A percentile compares a stretch with the other conserved stretches of the same genome.
These are phyloP conservation scores for Pseudococcus viburni DNA, from an alignment of 2,888 invertebrate genomes.

Conservation along the genomic window DNA sequence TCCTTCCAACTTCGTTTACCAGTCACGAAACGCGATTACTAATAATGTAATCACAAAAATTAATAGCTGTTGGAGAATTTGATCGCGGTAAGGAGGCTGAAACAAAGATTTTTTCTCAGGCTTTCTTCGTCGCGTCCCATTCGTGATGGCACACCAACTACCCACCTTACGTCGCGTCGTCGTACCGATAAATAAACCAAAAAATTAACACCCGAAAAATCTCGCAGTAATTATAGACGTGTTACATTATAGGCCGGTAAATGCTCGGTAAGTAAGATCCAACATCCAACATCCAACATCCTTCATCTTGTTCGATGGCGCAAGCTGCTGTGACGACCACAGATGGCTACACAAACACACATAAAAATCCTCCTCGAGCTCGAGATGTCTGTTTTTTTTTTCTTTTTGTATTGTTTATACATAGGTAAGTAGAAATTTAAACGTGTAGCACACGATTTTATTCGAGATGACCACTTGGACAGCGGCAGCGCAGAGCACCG, in stretches of 20 bases:
- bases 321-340: neutral
- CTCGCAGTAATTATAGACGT: neutral
- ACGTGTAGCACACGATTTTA: constrained; percentile 25
- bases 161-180: neutral
- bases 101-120: constrained; percentile 35
- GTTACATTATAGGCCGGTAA: neutral
- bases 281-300: too few species aligned
- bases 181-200: constrained; percentile 2
- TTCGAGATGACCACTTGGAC: constrained; percentile 53
- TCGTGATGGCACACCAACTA: neutral
- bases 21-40: constrained; percentile 37
- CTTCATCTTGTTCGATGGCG: too few species aligned
- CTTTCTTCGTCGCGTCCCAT: constrained; percentile 23
- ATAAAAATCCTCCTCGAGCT: neutral
- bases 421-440: neutral
- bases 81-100: constrained; percentile 26
- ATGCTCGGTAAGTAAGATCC: too few species aligned
- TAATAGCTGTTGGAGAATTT: constrained; percentile 40
- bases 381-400: neutral
- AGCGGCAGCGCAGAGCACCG: neutral
- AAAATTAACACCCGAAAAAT: constrained; percentile 26
- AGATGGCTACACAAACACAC: neutral
- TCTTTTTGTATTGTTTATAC: constrained; percentile 3
- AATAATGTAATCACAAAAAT: constrained; percentile 54
- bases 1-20: constrained; percentile 37